Evolutionary conservation across 2,797 vertebrate genomes (phyloP).

Genomic region (Geotrypetes seraphini): DNA sequence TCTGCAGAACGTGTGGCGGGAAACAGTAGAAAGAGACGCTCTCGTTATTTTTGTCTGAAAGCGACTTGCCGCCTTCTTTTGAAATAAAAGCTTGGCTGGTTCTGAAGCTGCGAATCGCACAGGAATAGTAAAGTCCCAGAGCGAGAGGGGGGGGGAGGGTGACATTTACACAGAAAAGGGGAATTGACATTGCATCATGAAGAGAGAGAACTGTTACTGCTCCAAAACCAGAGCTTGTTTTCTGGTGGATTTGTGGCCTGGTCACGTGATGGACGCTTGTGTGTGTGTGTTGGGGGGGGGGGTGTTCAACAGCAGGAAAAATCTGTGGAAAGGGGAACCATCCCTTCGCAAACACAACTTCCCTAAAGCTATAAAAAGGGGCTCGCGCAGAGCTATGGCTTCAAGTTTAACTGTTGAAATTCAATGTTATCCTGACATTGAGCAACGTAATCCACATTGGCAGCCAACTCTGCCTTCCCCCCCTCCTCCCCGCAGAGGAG

Average conservation of each 20-base stretch:
- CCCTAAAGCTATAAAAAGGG: slow-evolving; percentile 74
- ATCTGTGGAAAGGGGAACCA: slow-evolving; percentile 65
- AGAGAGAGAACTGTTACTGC: slow-evolving; percentile 18
- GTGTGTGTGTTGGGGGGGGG: too few relatives aligned
- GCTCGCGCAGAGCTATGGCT: slow-evolving; percentile 20
- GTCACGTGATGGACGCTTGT: slow-evolving; percentile 17
- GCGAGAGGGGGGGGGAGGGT: too few relatives aligned
- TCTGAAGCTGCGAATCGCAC: too few relatives aligned
- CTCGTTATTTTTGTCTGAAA: too few relatives aligned
- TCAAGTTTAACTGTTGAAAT: slow-evolving; percentile 40
- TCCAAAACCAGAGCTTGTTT: slow-evolving; percentile 20
- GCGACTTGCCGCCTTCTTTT: too few relatives aligned
- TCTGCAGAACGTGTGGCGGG: too few relatives aligned
- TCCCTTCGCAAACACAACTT: slow-evolving; percentile 64
- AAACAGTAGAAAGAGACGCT: too few relatives aligned
- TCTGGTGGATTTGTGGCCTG: slow-evolving; percentile 36
- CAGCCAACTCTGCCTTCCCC: background rate
- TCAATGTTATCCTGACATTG: slow-evolving; percentile 26
- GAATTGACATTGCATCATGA: slow-evolving; percentile 32
- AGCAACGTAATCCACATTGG: slow-evolving; percentile 30
- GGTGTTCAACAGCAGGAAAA: slow-evolving; percentile 67
- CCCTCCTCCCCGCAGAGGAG: slow-evolving; percentile 1
- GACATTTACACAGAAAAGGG: too few relatives aligned
- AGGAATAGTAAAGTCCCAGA: too few relatives aligned
- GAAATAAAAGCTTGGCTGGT: too few relatives aligned